These are phyloP conservation scores for Trichechus manatus DNA, from an alignment of 2,113 vertebrate genomes.

Conservation along the genomic window DNA sequence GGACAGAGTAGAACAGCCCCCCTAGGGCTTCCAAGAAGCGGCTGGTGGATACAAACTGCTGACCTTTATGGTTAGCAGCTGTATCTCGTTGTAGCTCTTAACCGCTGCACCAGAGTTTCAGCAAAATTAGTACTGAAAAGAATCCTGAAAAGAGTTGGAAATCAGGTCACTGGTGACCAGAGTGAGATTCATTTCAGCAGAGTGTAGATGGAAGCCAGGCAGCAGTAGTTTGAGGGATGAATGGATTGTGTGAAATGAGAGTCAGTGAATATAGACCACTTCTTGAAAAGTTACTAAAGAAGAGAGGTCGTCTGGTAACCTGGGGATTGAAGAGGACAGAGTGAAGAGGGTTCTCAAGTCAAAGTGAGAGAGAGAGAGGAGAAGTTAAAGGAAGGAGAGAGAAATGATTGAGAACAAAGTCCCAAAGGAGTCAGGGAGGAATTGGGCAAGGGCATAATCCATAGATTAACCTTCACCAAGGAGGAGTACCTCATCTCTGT, in stretches of 20 bases:
- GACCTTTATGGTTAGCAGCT: no score
- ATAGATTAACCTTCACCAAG: rapidly evolving
- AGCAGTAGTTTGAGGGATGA: not conserved
- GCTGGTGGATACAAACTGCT: no score
- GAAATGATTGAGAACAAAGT: not conserved
- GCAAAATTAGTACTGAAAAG: not conserved
- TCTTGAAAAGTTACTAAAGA: not conserved
- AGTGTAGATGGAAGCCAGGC: not conserved
- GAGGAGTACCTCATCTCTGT: not conserved
- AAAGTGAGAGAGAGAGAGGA: not conserved
- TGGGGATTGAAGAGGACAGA: not conserved
- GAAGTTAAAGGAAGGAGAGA: not conserved
- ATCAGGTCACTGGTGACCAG: not conserved
- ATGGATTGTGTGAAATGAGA: not conserved
- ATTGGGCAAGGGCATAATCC: not conserved
- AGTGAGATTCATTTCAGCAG: not conserved
- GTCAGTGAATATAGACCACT: not conserved
- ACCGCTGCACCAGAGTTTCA: not conserved
- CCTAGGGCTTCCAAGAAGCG: no score
- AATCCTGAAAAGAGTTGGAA: not conserved
- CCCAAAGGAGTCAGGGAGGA: not conserved
- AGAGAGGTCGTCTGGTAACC: not conserved
- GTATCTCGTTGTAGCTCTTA: no score
- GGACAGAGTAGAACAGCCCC: no score
- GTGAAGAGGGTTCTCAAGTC: not conserved